Evolutionary conservation across 2,888 invertebrate species (phyloP).

Genomic region (Diplazon laetatorius): DNA sequence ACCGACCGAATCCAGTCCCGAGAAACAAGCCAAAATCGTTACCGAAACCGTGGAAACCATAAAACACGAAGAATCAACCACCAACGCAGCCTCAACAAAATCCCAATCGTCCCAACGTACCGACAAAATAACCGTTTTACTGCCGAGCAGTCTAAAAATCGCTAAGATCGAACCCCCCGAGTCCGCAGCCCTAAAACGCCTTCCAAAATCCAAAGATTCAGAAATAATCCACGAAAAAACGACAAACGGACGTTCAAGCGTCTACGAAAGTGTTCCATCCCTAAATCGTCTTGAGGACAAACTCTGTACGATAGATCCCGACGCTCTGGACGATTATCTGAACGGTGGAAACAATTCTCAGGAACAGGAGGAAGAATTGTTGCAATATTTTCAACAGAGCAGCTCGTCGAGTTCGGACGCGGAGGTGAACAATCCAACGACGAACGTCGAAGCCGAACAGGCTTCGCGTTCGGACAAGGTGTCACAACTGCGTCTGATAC

Average conservation of each 20-base stretch:
- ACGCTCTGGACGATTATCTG: conserved; percentile 91
- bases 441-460: conserved; percentile 71
- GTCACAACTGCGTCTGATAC: conserved; percentile 88
- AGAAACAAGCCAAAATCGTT: conserved; percentile 78
- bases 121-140: conserved; percentile 74
- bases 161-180: conserved; percentile 69
- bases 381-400: conserved; percentile 90
- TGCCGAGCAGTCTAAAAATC: conserved; percentile 73
- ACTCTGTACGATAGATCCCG: conserved; percentile 91
- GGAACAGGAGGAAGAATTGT: conserved; percentile 92
- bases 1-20: conserved; percentile 77
- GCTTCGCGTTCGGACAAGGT: conserved; percentile 86
- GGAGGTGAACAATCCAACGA: conserved; percentile 66
- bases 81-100: conserved; percentile 62
- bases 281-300: conserved; percentile 70
- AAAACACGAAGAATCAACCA: conserved; percentile 57
- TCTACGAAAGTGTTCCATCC: conserved; percentile 49
- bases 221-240: conserved; percentile 68
- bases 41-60: conserved; percentile 59
- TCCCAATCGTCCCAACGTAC: conserved; percentile 19
- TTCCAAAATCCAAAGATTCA: conserved; percentile 67
- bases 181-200: conserved; percentile 2
- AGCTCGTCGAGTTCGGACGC: conserved; percentile 80
- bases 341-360: conserved; percentile 90
- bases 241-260: conserved; percentile 54